Evolutionary conservation across 1,140 invertebrate genomes (phyloP).

Genomic region (Caenorhabditis brenneri): DNA sequence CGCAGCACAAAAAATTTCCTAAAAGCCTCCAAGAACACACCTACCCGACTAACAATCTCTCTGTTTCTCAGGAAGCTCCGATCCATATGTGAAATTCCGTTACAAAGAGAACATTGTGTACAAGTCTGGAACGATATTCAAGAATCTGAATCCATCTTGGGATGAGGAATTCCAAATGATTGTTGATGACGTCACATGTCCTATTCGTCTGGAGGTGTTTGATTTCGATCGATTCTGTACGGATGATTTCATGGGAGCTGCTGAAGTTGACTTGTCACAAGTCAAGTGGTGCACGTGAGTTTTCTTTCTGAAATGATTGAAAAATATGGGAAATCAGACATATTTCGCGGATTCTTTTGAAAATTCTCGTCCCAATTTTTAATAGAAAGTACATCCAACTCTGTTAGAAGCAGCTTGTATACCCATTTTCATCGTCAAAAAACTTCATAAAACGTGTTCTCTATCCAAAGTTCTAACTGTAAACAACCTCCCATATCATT

Average conservation of each 20-base stretch:
- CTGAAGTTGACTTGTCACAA: slow-evolving; percentile 82
- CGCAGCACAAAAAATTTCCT: no score
- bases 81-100: slow-evolving; percentile 75
- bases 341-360: no score
- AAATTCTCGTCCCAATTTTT: no score
- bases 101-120: slow-evolving; percentile 71
- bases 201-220: slow-evolving; percentile 80
- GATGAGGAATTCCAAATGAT: slow-evolving; percentile 73
- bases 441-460: no score
- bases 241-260: slow-evolving; percentile 96
- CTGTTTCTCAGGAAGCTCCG: slow-evolving; percentile 73
- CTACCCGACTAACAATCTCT: no score
- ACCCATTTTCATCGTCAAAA: no score
- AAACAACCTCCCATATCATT: no score
- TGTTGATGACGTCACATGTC: slow-evolving; percentile 59
- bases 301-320: background rate
- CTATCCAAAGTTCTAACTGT: no score
- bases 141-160: slow-evolving; percentile 74
- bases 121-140: slow-evolving; percentile 57
- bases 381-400: no score
- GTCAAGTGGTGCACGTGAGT: slow-evolving; percentile 81
- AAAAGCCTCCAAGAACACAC: no score
- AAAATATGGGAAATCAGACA: no score
- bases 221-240: slow-evolving; percentile 95
- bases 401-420: no score